These are phyloP conservation scores for Rhabdornis inornatus DNA, from an alignment of 2,113 vertebrate species.

Conservation along the genomic window DNA sequence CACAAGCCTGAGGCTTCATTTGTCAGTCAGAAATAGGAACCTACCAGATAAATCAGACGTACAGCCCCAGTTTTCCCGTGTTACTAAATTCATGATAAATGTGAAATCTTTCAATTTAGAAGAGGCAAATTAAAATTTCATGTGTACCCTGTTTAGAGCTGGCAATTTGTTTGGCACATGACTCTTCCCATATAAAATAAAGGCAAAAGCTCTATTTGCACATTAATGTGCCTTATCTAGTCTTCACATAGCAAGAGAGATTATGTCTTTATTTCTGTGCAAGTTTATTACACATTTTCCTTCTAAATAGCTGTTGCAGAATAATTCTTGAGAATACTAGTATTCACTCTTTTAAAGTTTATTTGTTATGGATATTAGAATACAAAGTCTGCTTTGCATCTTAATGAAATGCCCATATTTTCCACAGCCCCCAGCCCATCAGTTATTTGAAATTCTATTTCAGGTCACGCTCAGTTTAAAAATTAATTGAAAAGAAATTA, in stretches of 20 bases:
- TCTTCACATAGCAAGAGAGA: not conserved
- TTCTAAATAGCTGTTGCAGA: not conserved
- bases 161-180: not conserved
- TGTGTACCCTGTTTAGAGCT: not conserved
- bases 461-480: conserved; percentile 9
- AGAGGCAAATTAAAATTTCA: not conserved
- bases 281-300: not conserved
- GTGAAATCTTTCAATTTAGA: not conserved
- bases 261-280: not conserved
- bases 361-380: not conserved
- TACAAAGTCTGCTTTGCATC: not conserved
- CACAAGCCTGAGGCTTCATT: not conserved
- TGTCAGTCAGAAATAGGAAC: not conserved
- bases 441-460: conserved; percentile 21
- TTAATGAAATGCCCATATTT: not conserved
- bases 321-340: not conserved
- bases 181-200: not conserved
- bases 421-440: not conserved
- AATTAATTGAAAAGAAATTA: conserved; percentile 51
- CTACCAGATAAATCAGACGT: not conserved
- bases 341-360: not conserved
- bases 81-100: not conserved
- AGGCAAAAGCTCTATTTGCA: not conserved
- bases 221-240: not conserved
- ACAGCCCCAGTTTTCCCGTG: not conserved